Percentiles rank a stretch among this genome's conserved stretches.
phyloP scores from a whole-genome alignment of 23 tunicate species.

The Clavelina lepadiformis region DNA sequence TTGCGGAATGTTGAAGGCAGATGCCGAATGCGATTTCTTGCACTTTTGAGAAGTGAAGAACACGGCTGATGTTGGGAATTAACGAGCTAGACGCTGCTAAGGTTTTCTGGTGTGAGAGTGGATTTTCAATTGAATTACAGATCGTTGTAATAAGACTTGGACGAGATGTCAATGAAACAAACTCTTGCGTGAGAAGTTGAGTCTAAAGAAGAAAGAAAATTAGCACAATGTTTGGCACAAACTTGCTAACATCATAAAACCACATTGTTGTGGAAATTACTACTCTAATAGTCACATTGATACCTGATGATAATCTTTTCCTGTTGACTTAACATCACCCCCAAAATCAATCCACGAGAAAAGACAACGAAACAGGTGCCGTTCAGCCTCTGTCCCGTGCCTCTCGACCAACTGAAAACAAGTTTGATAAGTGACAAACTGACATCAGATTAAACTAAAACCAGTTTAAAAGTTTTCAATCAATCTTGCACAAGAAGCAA shows the following conservation, averaged over 20 bases:
- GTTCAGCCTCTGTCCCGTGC: slow-evolving; percentile 87
- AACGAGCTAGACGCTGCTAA: slow-evolving; percentile 46
- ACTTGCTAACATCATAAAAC: no score
- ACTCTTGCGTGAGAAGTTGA: slow-evolving; percentile 75
- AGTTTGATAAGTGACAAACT: slow-evolving; percentile 1
- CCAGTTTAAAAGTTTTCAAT: no score
- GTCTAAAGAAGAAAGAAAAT: slow-evolving; percentile 21
- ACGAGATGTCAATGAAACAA: slow-evolving; percentile 35
- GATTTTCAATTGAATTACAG: slow-evolving; percentile 70
- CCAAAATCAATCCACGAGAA: slow-evolving; percentile 86
- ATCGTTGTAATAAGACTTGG: slow-evolving; percentile 64
- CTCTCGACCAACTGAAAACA: slow-evolving; percentile 60
- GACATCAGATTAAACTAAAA: neutral
- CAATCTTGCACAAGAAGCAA: no score
- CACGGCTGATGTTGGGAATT: slow-evolving; percentile 52
- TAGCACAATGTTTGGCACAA: no score
- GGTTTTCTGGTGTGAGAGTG: slow-evolving; percentile 79
- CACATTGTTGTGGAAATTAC: no score
- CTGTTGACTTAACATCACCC: slow-evolving; percentile 91
- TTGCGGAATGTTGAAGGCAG: slow-evolving; percentile 55
- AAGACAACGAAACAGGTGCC: slow-evolving; percentile 89
- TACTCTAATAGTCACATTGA: no score
- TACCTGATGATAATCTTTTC: slow-evolving; percentile 86
- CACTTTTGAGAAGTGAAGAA: slow-evolving; percentile 51
- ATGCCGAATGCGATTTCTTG: slow-evolving; percentile 61